Percentiles rank a stretch among this genome's conserved stretches.
These are phyloP conservation scores for Halichoeres trimaculatus DNA, from an alignment of 2,113 vertebrate species.

Conservation along the genomic window DNA sequence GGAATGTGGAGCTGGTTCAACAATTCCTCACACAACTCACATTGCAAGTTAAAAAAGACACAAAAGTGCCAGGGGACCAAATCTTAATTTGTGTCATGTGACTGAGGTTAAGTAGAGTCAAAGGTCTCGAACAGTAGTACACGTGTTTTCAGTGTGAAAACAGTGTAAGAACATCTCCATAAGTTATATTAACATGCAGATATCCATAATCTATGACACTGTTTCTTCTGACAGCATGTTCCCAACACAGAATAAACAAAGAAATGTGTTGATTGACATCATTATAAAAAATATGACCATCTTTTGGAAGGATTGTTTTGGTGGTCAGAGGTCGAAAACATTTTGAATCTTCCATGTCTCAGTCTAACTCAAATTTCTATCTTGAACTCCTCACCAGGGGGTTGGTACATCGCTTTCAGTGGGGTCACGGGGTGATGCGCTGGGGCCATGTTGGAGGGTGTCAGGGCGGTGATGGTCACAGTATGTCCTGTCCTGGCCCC, in stretches of 20 bases:
- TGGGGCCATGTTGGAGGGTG: slow-evolving; percentile 5
- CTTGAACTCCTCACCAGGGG: slow-evolving; percentile 44
- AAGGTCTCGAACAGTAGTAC: slow-evolving; percentile 16
- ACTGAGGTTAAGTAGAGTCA: slow-evolving; percentile 6
- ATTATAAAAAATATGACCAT: slow-evolving; percentile 6
- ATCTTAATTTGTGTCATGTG: slow-evolving; percentile 47
- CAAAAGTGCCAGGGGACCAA: slow-evolving; percentile 31
- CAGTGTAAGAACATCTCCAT: background rate
- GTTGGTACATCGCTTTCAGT: slow-evolving; percentile 11
- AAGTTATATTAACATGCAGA: background rate
- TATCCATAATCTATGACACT: background rate
- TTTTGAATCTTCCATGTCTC: slow-evolving; percentile 17
- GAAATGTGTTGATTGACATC: background rate
- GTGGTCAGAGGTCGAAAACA: slow-evolving; percentile 15
- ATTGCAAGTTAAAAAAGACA: slow-evolving; percentile 60
- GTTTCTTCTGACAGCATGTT: background rate
- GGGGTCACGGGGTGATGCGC: slow-evolving; percentile 33
- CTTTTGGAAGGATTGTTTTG: slow-evolving; percentile 1
- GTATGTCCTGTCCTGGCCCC: slow-evolving; percentile 59
- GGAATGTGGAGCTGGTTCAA: slow-evolving; percentile 65
- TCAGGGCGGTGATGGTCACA: slow-evolving; percentile 53
- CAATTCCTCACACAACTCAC: slow-evolving; percentile 46
- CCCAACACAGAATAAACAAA: too few relatives aligned
- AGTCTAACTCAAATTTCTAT: slow-evolving; percentile 26
- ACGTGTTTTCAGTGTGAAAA: background rate